Evolutionary conservation across 2,113 vertebrate species (phyloP), one percentile per base, ranked within the genome.

Genomic region (Erpornis zantholeuca): DNA sequence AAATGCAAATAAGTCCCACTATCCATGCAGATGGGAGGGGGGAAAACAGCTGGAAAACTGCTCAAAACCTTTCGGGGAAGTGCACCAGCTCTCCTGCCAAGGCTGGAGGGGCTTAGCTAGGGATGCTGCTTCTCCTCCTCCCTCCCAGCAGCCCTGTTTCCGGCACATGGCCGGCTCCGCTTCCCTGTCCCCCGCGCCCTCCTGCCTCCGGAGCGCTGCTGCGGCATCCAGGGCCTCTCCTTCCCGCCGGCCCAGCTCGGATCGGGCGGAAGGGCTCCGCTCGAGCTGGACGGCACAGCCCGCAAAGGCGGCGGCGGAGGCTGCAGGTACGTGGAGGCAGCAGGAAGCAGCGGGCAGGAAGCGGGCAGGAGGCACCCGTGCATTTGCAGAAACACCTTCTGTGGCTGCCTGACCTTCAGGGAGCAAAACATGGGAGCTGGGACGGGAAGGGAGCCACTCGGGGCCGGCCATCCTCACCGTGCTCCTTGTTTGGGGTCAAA

Each of bases 401-500:
- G 69, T 10, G 42, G 12, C 73, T 79, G 54, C 86, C 93, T 97
- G 96, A 97, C 96, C 97, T 97, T 97, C 94, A 94, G 27, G n/a
- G 57, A 88, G 52, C 52, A 28, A 35, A 9, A 36, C 11, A 0
- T 1, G 38, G 42, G 76, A 47, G 45, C 33, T 24, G 56, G 42
- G 35, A 6, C 23, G 40, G 56, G 33, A 14, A 44, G 7, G 49
- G 64, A 50, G 36, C 33, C 18, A 2, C 54, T 38, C 5, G 9
- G 45, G 19, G 9, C 21, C 10, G 5, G 31, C 52, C 68, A 0
- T 10, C 49, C 53, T 42, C 40, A 0, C 21, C 4, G 2, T 0
- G 4, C 49, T 20, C 9, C 1, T 45, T 3, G 22, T 9, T 27
- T 36, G 22, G 66, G 61, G 10, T 65, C 29, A 3, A 57, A 65